phyloP scores from a whole-genome alignment of 2,888 invertebrate species.

The Xylota sylvarum region DNA sequence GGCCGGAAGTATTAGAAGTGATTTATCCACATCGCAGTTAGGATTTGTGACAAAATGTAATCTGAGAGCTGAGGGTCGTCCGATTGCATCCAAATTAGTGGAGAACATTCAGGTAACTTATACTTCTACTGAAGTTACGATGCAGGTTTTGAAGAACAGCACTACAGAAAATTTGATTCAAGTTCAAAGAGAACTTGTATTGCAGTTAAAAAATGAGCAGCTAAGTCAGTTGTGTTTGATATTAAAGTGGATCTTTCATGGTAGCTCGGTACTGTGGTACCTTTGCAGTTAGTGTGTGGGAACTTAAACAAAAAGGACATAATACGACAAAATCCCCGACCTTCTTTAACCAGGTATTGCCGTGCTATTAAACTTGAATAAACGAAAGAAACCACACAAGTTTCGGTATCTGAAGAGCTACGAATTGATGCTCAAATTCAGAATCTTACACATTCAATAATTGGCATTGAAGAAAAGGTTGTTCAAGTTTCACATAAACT shows the following conservation, averaged over 20 bases:
- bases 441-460: neutral
- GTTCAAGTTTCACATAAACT: constrained; percentile 22
- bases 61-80: neutral
- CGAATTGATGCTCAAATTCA: neutral
- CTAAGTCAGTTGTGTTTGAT: neutral
- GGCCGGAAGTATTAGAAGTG: neutral
- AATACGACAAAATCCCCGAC: neutral
- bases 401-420: neutral
- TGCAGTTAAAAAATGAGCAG: neutral
- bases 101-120: neutral
- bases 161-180: neutral
- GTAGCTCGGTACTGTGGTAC: neutral
- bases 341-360: constrained; percentile 12
- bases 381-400: constrained; percentile 3
- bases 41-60: no score
- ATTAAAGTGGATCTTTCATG: neutral
- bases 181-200: neutral
- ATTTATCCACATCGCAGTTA: neutral
- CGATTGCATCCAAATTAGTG: neutral
- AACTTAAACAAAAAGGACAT: constrained; percentile 1
- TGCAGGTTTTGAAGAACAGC: neutral
- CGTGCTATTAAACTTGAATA: neutral
- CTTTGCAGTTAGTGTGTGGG: neutral
- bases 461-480: neutral
- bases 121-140: no score